A percentile compares a stretch with the other conserved stretches of the same genome.
Conservation (phyloP, 2,797 vertebrate species). For the Aplochiton taeniatus region DNA sequence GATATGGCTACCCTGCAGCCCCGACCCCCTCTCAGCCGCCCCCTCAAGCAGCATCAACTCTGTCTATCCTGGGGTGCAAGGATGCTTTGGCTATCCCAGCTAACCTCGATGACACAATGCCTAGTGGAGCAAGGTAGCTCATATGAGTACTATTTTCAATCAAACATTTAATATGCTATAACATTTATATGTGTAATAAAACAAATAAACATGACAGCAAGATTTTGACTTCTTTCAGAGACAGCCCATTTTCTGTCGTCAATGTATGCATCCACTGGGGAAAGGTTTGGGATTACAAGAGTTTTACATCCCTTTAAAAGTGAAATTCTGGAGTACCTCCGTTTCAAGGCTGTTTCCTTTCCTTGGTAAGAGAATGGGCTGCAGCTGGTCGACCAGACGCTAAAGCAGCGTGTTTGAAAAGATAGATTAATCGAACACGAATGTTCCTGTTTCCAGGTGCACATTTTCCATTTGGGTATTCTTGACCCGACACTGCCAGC, state of each 20-base stretch:
- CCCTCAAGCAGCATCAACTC: conserved; percentile 70
- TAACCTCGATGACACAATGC: conserved; percentile 58
- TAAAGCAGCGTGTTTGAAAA: neutral
- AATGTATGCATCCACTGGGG: conserved; percentile 77
- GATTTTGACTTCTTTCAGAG: conserved; percentile 55
- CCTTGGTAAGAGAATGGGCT: conserved; percentile 67
- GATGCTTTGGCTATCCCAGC: conserved; percentile 48
- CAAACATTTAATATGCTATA: neutral
- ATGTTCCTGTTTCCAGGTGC: conserved; percentile 60
- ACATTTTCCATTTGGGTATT: conserved; percentile 76
- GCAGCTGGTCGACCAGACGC: neutral
- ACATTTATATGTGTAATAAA: no score
- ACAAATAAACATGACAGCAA: no score
- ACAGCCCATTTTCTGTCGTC: conserved; percentile 68
- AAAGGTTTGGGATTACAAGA: conserved; percentile 76
- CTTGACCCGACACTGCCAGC: conserved; percentile 60
- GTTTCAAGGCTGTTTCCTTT: conserved; percentile 55
- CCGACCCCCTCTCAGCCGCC: conserved; percentile 60
- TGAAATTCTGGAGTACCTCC: conserved; percentile 65
- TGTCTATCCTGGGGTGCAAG: conserved; percentile 66
- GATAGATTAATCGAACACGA: no score
- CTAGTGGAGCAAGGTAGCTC: conserved; percentile 72
- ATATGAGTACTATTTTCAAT: neutral
- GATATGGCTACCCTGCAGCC: conserved; percentile 54
- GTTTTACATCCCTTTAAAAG: conserved; percentile 54